Base-by-base conservation (phyloP, 92 coral and sea anemone genomes). In the Phenganax marumi region DNA sequence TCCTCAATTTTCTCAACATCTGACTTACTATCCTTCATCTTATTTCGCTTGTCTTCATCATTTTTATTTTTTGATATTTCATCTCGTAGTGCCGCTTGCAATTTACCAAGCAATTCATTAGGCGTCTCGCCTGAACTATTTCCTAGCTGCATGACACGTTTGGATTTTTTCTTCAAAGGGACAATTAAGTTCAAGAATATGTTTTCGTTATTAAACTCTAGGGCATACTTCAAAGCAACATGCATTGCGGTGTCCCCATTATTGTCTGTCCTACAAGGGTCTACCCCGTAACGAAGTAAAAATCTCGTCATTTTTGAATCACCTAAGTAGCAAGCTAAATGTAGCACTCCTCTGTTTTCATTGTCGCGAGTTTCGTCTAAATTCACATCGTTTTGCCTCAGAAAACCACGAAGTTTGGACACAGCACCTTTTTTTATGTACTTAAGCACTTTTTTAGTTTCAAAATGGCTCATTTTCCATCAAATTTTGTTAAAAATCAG, bases 171-270 rank as follows among this genome's bases (percentile, higher is more conserved):
- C 58, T 81, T 75, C 81, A 95, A 82, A 3, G 99, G 99, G 33
- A 49, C 13, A 58, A 96, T 86, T 49, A 96, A 54, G 10, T 92
- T 93, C 53, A 80, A 54, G 58, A 82, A 91, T 7, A 86, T 81
- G 0, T 85, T 66, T n/a, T 74, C 69, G 17, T 79, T 84, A 62
- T 84, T 47, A 18, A 85, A 78, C 61, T 92, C 93, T 64, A 92
- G 25, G 0, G 92, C 93, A 64, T 83, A 89, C 12, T 88, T 84
- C 25, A 96, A 86, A 21, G 99, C 99, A 50, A 89, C 75, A 82
- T 96, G 97, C 60, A 96, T 75, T 22, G 99, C 89, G 11, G 97
- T 96, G 75, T 96, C 89, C 11, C 89, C 91, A 33, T 78, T 77
- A 18, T 68, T 74, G 86, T 96, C 99, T 64, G 68, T 82, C 66